Conservation (phyloP, 2,113 vertebrate species). For the Saccopteryx bilineata region DNA sequence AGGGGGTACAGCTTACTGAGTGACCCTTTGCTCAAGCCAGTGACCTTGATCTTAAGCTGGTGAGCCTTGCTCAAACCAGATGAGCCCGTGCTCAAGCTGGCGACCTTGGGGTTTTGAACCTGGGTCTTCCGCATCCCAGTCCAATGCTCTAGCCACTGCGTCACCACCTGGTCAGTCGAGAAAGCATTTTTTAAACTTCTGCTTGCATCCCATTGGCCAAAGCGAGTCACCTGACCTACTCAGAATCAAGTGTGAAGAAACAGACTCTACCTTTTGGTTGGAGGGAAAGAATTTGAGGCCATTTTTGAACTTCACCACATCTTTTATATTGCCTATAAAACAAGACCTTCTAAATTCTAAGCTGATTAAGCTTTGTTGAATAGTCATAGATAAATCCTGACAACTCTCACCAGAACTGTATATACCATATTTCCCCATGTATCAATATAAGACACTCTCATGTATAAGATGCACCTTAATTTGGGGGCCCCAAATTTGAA, state of each 20-base stretch:
- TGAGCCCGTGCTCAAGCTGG: too few relatives aligned
- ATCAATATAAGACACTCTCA: too few relatives aligned
- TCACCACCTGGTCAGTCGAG: not conserved
- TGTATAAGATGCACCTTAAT: too few relatives aligned
- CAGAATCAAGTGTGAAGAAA: not conserved
- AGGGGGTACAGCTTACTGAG: too few relatives aligned
- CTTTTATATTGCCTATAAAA: not conserved
- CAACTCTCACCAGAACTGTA: not conserved
- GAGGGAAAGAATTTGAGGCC: not conserved
- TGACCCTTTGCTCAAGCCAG: too few relatives aligned
- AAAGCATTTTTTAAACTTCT: not conserved
- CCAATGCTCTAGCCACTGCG: too few relatives aligned
- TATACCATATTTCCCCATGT: not conserved
- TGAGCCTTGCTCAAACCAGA: too few relatives aligned
- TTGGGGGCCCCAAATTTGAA: too few relatives aligned
- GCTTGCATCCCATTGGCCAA: not conserved
- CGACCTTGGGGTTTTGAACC: too few relatives aligned
- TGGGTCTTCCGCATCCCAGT: too few relatives aligned
- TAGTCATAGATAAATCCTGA: not conserved
- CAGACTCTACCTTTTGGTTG: not conserved
- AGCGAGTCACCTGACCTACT: not conserved
- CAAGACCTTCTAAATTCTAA: not conserved
- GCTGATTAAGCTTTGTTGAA: not conserved
- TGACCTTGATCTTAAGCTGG: too few relatives aligned
- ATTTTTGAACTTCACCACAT: not conserved